Conservation (phyloP, 2,113 vertebrate genomes). For the Bubo blakistoni region DNA sequence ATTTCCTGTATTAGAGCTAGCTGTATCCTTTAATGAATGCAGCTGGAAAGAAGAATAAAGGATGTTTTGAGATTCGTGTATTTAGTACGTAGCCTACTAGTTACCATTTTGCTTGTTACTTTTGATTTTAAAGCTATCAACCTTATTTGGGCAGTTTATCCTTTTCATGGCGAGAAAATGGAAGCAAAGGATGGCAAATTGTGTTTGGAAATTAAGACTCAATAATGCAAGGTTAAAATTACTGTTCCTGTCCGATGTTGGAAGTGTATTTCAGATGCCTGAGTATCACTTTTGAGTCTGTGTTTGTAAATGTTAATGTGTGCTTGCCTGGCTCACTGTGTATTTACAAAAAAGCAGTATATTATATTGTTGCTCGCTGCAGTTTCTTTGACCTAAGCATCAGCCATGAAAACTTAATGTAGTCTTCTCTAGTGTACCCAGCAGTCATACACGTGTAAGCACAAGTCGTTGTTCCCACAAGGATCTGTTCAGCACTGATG, state of each 20-base stretch:
- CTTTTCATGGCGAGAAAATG: neutral
- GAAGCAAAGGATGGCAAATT: neutral
- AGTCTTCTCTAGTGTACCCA: neutral
- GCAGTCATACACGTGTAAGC: neutral
- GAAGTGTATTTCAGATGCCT: conserved; percentile 6
- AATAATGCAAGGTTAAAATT: conserved; percentile 27
- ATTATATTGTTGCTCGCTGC: neutral
- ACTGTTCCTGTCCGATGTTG: neutral
- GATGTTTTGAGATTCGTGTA: neutral
- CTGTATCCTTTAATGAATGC: conserved; percentile 32
- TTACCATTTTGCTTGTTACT: neutral
- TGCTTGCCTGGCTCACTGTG: neutral
- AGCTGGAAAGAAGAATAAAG: conserved; percentile 14
- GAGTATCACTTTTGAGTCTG: conserved; percentile 4
- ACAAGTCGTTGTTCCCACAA: neutral
- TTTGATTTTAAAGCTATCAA: conserved; percentile 43
- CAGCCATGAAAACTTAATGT: conserved; percentile 26
- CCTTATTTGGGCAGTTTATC: neutral
- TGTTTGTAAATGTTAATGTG: conserved; percentile 37
- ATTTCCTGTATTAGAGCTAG: conserved; percentile 65
- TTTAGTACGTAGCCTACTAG: conserved; percentile 13
- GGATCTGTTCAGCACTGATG: neutral
- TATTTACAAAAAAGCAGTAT: neutral
- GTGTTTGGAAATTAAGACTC: conserved; percentile 24
- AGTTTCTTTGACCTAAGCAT: conserved; percentile 2